A percentile compares a stretch with the other conserved stretches of the same genome.
Evolutionary conservation across 2,113 vertebrate genomes (phyloP).

Genomic region (Procavia capensis): DNA sequence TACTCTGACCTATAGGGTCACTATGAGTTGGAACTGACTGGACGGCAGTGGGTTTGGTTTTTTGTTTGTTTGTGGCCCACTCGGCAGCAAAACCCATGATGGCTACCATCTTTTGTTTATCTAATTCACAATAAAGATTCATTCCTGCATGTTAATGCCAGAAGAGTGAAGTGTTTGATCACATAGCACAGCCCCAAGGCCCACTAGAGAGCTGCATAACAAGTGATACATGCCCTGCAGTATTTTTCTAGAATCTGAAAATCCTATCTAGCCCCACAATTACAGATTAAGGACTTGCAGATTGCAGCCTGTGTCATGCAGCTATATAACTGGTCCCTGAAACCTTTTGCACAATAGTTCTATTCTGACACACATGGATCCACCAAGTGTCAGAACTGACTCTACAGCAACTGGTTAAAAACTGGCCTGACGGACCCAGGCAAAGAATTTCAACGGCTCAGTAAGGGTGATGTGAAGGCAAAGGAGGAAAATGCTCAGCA

Average conservation of each 20-base stretch:
- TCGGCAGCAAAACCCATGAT: background rate
- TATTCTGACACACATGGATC: background rate
- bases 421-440: background rate
- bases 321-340: no score
- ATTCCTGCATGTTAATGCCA: background rate
- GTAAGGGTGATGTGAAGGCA: background rate
- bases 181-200: background rate
- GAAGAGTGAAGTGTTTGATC: background rate
- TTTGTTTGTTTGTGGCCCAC: no score
- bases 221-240: background rate
- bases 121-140: background rate
- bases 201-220: background rate
- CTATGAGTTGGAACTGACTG: no score
- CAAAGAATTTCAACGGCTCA: background rate
- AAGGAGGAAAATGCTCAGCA: background rate
- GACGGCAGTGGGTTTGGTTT: no score
- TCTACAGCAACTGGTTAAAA: background rate
- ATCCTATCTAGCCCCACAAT: background rate
- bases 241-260: background rate
- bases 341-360: no score
- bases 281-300: background rate
- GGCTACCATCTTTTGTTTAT: background rate
- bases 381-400: background rate
- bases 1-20: no score
- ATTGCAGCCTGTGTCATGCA: background rate